Percentiles rank a stretch among this genome's conserved stretches.
Evolutionary conservation across 2,888 invertebrate genomes (phyloP).

Genomic region (Unio pictorum): DNA sequence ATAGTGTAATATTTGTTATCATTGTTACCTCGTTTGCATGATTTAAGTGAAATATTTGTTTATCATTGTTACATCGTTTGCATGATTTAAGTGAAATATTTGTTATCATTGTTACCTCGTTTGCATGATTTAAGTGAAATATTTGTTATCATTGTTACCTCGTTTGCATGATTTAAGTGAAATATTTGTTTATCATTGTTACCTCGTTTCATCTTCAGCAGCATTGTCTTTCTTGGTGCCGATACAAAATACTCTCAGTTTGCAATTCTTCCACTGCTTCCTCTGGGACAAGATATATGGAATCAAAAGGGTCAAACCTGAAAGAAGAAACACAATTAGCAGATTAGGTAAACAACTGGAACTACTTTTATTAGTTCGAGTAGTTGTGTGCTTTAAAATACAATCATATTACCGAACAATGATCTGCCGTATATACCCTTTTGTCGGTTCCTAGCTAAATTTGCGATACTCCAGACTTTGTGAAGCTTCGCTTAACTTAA

Average conservation of each 20-base stretch:
- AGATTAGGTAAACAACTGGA: not conserved
- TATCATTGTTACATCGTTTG: constrained; percentile 79
- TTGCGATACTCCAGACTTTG: too few relatives aligned
- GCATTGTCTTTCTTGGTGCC: constrained; percentile 89
- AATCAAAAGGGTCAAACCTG: constrained; percentile 84
- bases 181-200: constrained; percentile 29
- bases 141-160: constrained; percentile 75
- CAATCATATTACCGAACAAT: too few relatives aligned
- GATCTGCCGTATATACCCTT: too few relatives aligned
- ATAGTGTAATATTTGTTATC: too few relatives aligned
- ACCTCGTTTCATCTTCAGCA: constrained; percentile 91
- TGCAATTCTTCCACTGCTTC: constrained; percentile 80
- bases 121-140: constrained; percentile 66
- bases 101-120: constrained; percentile 77
- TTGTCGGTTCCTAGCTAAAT: too few relatives aligned
- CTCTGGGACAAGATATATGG: constrained; percentile 87
- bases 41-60: too few relatives aligned
- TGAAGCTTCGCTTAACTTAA: too few relatives aligned
- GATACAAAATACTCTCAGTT: constrained; percentile 72
- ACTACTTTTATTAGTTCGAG: not conserved
- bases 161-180: constrained; percentile 73
- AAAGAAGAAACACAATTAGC: constrained; percentile 3
- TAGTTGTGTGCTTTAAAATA: not conserved
- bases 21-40: constrained; percentile 79
- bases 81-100: too few relatives aligned